Base-by-base conservation (phyloP, 2,113 vertebrate species). In the Anser cygnoides region DNA sequence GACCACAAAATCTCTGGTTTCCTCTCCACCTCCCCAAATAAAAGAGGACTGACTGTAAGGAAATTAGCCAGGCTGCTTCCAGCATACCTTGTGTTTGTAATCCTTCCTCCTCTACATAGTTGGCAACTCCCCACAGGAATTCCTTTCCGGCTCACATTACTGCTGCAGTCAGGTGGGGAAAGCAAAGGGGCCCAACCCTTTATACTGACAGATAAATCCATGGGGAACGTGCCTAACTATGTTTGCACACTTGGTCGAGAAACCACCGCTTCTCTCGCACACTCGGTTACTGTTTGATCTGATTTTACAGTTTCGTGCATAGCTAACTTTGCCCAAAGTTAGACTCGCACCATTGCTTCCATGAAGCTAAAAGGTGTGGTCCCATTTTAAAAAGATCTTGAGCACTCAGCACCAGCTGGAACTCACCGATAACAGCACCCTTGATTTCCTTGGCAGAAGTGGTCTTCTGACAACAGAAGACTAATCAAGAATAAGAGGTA, bases 21-120 rank as follows among this genome's bases (percentile, higher is more conserved):
- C 67, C 17, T 33, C 11, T 17, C 25, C 11, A 14, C 39, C 62
- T 80, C 50, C 29, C 10, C 52, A 75, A 21, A 74, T 41, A 84
- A 91, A 66, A 67, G 29, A 94, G 20, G 49, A 61, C 28, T 85
- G 49, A 61, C 28, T 85, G 8, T 33, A 41, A 91, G 37, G 25
- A 67, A 81, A 76, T 87, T 33, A 87, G 41, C 50, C 41, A 79
- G 58, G 50, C 71, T 92, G 58, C 41, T 87, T 92, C 54, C 55
- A 91, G 67, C 23, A 44, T 59, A 87, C 50, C 37, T 79, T 58
- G 57, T 68, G 44, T 67, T 92, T 87, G 57, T 83, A 96, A 95
- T 90, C 66, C 39, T 65, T n/a, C 23, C 75, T 91, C 61, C 46
- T 94, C 75, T 83, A 54, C 63, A 41, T 16, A 73, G 50, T 1